Conservation (phyloP, 2,888 invertebrate species). For the Cephus sareptanus region DNA sequence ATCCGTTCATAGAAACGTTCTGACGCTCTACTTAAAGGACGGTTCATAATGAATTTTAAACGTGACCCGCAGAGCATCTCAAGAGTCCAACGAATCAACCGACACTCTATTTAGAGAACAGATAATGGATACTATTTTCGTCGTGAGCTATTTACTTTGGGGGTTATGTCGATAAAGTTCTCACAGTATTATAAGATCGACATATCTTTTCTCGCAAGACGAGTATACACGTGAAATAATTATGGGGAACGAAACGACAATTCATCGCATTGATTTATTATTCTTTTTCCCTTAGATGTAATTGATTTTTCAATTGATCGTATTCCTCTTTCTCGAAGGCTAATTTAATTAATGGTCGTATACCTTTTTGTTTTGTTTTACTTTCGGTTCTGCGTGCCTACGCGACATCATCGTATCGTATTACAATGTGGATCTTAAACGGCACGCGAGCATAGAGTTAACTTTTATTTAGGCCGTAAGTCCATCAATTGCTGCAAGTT, state of each 20-base stretch:
- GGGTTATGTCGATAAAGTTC: slow-evolving; percentile 16
- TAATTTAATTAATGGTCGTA: background rate
- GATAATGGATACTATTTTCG: slow-evolving; percentile 40
- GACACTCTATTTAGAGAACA: slow-evolving; percentile 38
- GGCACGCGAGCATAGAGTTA: background rate
- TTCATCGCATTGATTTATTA: background rate
- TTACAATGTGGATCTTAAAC: background rate
- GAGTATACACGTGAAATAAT: background rate
- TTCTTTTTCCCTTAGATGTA: background rate
- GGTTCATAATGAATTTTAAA: background rate
- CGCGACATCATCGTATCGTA: background rate
- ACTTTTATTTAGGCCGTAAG: background rate
- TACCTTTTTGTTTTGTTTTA: background rate
- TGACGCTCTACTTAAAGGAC: background rate
- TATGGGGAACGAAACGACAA: background rate
- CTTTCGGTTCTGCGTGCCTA: background rate
- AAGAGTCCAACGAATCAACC: slow-evolving; percentile 18
- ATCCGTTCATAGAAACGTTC: background rate
- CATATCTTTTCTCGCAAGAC: too few relatives aligned
- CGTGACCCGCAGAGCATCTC: background rate
- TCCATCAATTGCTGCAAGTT: background rate
- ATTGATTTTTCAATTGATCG: background rate
- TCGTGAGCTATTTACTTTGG: slow-evolving; percentile 41
- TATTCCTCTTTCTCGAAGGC: background rate
- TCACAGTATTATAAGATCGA: background rate